These are phyloP conservation scores for Hystrix cristata DNA, from an alignment of 2,113 vertebrate species.

Conservation along the genomic window DNA sequence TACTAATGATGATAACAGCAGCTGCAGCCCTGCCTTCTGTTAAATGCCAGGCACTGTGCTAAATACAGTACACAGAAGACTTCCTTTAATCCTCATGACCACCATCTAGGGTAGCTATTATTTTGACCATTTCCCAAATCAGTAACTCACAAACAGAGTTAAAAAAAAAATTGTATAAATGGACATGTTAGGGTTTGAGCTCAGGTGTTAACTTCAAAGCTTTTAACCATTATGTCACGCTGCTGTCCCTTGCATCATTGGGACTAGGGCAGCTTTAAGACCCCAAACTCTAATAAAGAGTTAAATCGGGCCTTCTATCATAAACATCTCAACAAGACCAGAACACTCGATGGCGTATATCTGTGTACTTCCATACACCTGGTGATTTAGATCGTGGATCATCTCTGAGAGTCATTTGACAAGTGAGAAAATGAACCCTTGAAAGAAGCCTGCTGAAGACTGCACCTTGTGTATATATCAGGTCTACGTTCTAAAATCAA, in stretches of 20 bases:
- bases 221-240: neutral
- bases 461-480: neutral
- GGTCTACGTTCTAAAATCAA: neutral
- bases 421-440: conserved; percentile 31
- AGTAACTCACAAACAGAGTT: neutral
- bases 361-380: neutral
- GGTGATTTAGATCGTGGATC: neutral
- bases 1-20: neutral
- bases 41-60: neutral
- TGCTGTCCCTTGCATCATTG: neutral
- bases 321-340: neutral
- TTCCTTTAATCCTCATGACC: neutral
- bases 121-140: neutral
- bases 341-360: neutral
- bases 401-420: neutral
- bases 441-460: neutral
- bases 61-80: neutral
- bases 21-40: neutral
- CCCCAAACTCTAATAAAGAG: neutral
- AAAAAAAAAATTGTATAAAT: neutral
- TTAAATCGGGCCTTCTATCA: neutral
- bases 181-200: neutral
- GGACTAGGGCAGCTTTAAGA: neutral
- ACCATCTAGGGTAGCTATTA: neutral
- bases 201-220: neutral